Conservation (phyloP, 2,888 invertebrate species). For the Leptinotarsa rubiginosa region DNA sequence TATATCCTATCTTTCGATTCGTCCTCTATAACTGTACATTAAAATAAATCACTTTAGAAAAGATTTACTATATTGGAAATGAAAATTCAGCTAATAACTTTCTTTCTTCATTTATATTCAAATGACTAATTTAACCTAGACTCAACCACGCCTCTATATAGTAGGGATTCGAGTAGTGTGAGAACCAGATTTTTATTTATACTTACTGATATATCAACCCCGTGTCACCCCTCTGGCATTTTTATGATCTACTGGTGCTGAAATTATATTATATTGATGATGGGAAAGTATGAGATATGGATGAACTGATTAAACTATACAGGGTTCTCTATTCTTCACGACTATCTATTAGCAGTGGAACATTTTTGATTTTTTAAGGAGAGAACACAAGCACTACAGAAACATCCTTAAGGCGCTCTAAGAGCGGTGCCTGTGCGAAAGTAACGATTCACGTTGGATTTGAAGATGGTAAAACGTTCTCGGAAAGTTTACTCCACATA, state of each 20-base stretch:
- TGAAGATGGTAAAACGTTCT: too few relatives aligned
- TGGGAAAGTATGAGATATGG: background rate
- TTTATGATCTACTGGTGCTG: conserved; percentile 18
- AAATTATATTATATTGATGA: conserved; percentile 12
- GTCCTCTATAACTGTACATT: background rate
- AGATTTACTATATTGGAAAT: conserved; percentile 10
- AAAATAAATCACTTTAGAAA: conserved; percentile 5
- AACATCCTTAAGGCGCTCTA: too few relatives aligned
- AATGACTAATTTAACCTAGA: conserved; percentile 15
- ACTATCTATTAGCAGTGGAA: background rate
- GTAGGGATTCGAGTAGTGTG: conserved; percentile 4
- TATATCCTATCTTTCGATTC: too few relatives aligned
- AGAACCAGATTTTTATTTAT: conserved; percentile 9
- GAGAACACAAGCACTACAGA: too few relatives aligned
- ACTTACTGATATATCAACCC: conserved; percentile 12
- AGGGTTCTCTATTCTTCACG: background rate
- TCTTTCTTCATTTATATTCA: conserved; percentile 17
- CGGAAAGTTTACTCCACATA: too few relatives aligned
- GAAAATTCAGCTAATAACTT: conserved; percentile 11
- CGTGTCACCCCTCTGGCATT: conserved; percentile 16
- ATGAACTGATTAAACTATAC: background rate
- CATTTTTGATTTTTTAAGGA: background rate
- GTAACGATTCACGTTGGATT: too few relatives aligned
- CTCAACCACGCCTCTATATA: conserved; percentile 4
- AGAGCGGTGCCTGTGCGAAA: too few relatives aligned